Evolutionary conservation across 1,140 invertebrate genomes (phyloP), one percentile per base, ranked within the genome.

Genomic region (Trypoxylus dichotomus): DNA sequence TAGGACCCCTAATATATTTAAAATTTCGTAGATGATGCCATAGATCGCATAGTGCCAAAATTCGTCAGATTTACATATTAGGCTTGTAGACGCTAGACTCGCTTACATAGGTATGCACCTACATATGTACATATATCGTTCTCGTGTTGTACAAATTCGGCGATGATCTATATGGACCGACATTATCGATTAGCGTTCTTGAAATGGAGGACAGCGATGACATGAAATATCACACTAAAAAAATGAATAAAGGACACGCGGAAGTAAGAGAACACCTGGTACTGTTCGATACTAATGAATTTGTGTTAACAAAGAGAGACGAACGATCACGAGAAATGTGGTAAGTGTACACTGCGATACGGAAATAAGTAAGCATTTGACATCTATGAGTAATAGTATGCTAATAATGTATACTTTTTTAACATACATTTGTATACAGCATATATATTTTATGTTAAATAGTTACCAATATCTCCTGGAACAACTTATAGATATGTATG

Each of bases 211-310:
- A 54, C 47, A 54, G 15, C 15, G 47, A 19, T n/a, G 47, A 54
- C 47, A 54, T n/a, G 19, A 54, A 54, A n/a, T 54, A 54, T 54
- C 7, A 54, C 15, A 54, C 32, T 2, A 54, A 54, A 54, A 54
- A 54, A n/a, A 54, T 54, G 15, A 54, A 54, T 54, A 54, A 54
- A 54, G 47, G 47, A 54, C 47, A 54, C 47, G 47, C 47, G 47
- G 47, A 54, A 54, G 47, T 54, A 54, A 19, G 47, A 54, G 15
- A 54, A 54, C 47, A 54, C 47, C 47, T 54, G 47, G 47, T n/a
- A 19, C 47, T n/a, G 19, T 54, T 19, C 15, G 47, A 54, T 54
- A 54, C 15, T 54, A 19, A 54, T 54, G 47, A 54, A 21, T n/a
- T 15, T 54, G 15, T n/a, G 15, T n/a, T 19, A 54, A 3, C 6